Conservation (phyloP, 1,140 invertebrate species). For the Zaprionus davidi region DNA sequence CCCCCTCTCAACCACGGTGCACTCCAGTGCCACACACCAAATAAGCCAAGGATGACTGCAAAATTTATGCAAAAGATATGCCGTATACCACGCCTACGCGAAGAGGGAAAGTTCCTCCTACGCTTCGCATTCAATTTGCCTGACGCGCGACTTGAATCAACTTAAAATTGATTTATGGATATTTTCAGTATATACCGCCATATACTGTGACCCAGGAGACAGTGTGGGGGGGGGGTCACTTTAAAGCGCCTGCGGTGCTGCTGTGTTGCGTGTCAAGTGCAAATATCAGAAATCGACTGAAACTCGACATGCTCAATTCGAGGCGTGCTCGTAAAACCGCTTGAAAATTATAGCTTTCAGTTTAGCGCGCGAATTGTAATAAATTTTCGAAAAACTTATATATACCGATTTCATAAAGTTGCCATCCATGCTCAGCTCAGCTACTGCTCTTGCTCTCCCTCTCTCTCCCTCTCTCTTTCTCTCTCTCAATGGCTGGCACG, state of each 20-base stretch:
- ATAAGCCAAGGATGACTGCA: conserved; percentile 67
- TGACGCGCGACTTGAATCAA: conserved; percentile 54
- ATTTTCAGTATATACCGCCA: conserved; percentile 65
- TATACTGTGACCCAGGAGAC: neutral
- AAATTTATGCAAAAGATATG: conserved; percentile 80
- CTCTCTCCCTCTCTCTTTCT: neutral
- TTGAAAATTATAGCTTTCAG: conserved; percentile 81
- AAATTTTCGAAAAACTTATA: conserved; percentile 79
- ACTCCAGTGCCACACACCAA: conserved; percentile 27
- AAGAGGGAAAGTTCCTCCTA: neutral
- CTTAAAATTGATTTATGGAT: conserved; percentile 81
- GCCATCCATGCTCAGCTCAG: conserved; percentile 55
- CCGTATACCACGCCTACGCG: conserved; percentile 27
- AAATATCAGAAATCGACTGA: conserved; percentile 78
- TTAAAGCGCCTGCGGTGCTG: conserved; percentile 56
- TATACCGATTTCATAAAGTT: conserved; percentile 74
- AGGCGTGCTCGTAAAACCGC: conserved; percentile 77
- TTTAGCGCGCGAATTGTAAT: conserved; percentile 77
- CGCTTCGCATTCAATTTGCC: conserved; percentile 63
- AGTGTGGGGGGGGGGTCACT: conserved; percentile 35
- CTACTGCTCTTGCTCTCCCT: neutral
- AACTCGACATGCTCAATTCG: conserved; percentile 59
- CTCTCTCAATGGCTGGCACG: neutral
- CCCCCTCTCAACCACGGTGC: neutral
- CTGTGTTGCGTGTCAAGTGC: conserved; percentile 74